Conservation (phyloP, 1,140 invertebrate genomes). For the Chironomus tepperi region DNA sequence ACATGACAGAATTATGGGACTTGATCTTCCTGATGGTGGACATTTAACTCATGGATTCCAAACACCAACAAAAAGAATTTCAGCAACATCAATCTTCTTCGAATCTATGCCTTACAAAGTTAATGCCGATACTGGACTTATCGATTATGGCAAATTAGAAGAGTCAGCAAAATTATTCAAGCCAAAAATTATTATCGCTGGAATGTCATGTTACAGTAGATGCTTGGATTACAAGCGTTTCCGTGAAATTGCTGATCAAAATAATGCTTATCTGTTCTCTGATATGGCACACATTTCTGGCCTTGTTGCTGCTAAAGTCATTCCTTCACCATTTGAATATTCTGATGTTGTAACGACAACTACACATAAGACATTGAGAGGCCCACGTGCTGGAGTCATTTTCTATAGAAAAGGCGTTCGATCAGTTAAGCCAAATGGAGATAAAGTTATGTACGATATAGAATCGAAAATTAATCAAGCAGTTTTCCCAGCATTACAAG, state of each 20-base stretch:
- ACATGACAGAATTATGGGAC: slow-evolving; percentile 93
- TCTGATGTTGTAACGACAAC: slow-evolving; percentile 93
- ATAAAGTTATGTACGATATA: slow-evolving; percentile 74
- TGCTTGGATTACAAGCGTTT: slow-evolving; percentile 84
- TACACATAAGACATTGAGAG: slow-evolving; percentile 91
- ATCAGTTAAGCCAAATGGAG: slow-evolving; percentile 62
- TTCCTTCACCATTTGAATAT: slow-evolving; percentile 86
- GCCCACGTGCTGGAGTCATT: slow-evolving; percentile 81
- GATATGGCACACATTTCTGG: slow-evolving; percentile 96
- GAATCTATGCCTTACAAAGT: slow-evolving; percentile 98
- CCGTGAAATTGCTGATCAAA: slow-evolving; percentile 77
- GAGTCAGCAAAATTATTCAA: slow-evolving; percentile 79
- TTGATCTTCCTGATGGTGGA: slow-evolving; percentile 94
- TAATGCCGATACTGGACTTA: slow-evolving; percentile 73
- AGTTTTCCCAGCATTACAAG: slow-evolving; percentile 79
- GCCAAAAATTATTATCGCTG: slow-evolving; percentile 90
- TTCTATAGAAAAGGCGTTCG: slow-evolving; percentile 81
- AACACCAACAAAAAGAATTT: slow-evolving; percentile 85
- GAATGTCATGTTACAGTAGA: slow-evolving; percentile 79
- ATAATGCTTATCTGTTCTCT: slow-evolving; percentile 79
- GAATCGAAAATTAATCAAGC: slow-evolving; percentile 84
- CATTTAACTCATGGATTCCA: slow-evolving; percentile 94
- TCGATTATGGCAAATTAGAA: slow-evolving; percentile 86
- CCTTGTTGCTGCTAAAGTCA: slow-evolving; percentile 76
- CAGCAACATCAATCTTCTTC: slow-evolving; percentile 95